Evolutionary conservation across 2,797 vertebrate genomes (phyloP), one percentile per base, ranked within the genome.

Genomic region (Melanotaenia pygmaea): DNA sequence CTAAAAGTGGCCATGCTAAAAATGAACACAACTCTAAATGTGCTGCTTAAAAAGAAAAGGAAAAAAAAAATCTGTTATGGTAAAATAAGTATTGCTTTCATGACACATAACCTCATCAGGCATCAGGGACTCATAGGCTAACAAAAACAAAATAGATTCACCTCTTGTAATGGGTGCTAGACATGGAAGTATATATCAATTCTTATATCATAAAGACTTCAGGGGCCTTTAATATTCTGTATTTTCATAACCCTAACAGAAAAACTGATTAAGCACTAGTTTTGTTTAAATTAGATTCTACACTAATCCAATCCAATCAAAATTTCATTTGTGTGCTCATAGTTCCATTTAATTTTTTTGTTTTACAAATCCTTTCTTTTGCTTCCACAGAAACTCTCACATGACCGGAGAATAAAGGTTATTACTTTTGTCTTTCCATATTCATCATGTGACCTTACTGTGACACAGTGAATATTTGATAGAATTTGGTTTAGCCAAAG

Each of bases 291-390:
- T 60, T 9, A 68, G 64, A 58, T 65, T 67, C 37, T 62, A 51
- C 6, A 51, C 26, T 76, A 37, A 37, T 37, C 35, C 35, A 79
- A 81, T 79, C 73, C 73, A 77, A 66, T 85, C 76, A 70, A 82
- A 74, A 59, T 81, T 38, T 74, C 40, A 64, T 70, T 67, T 35
- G 11, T 35, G 13, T 58, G 22, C 22, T 61, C 59, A 18, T 32
- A 8, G 53, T 67, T 26, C 6, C 13, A 26, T 58, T 67, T 47
- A 10, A 11, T 37, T 37, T 37, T 8, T 37, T 37, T 37, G 9
- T 50, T 6, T 50, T 22, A 45, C 14, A 22, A 72, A 76, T 76
- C 72, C 40, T 56, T 51, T 61, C 22, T 69, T 28, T 51, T 14
- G 45, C n/a, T 40, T 67, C 3, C 26, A 8, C 32, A 54, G 40